Base-by-base conservation (phyloP, 2,113 vertebrate species). In the Phodopus roborovskii region DNA sequence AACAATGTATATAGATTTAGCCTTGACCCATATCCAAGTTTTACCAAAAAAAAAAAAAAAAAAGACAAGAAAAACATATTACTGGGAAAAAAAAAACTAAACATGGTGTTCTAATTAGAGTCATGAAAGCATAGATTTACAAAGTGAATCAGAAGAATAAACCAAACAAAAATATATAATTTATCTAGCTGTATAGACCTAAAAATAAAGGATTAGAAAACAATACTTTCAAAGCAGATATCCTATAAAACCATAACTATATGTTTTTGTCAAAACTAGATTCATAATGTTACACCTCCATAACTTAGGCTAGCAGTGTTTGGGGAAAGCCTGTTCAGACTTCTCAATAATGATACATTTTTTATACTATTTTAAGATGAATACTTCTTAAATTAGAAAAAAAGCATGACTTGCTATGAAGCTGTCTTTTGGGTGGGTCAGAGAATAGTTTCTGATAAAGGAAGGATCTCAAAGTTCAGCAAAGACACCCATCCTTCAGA, bases 311-410 rank as follows among this genome's bases (percentile, higher is more conserved):
- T 20, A 75, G 48, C 71, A 30, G 42, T 75, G 73, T 75, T 71
- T 53, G 70, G 70, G 95, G 96, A 92, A 42, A 91, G 42, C 20
- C 96, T 96, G 50, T 92, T 95, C 88, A 96, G 88, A 91, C 82
- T 75, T 94, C 42, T 42, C 78, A 20, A 22, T 91, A 88, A 91
- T 91, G 36, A 95, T n/a, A n/a, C n/a, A n/a, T 86, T 95, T 94
- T 96, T 84, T 84, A 56, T 48, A 89, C 85, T 95, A 83, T 95
- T 97, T 97, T 96, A 86, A 95, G 94, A 88, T 78, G 33, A 33
- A 60, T 88, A 30, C 92, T 96, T 95, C 50, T 53, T 71, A 91
- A 79, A 42, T 93, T 93, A 26, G 19, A 12, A 79, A 84, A 84
- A 95, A 96, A 83, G 19, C 20, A 70, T 24, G 45, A 2, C 48